These are phyloP conservation scores for Scaptodrosophila lebanonensis DNA, from an alignment of 1,140 invertebrate species.

Conservation along the genomic window DNA sequence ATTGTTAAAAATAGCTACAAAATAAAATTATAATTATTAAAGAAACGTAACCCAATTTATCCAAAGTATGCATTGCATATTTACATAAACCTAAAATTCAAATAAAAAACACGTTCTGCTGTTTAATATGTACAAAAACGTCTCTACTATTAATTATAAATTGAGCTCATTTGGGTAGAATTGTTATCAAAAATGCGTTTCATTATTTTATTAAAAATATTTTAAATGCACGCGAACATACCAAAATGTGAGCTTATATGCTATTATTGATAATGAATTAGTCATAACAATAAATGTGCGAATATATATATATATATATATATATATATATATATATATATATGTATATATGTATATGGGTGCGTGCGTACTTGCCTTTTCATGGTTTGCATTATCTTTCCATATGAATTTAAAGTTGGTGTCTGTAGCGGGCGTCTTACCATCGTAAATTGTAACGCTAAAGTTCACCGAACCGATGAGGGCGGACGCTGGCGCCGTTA, in stretches of 20 bases:
- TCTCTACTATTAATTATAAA: no score
- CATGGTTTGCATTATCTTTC: conserved; percentile 33
- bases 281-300: conserved; percentile 18
- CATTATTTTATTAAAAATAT: conserved; percentile 1
- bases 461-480: conserved; percentile 56
- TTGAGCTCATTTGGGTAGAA: no score
- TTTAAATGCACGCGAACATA: conserved; percentile 5
- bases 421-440: conserved; percentile 31
- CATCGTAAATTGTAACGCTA: conserved; percentile 53
- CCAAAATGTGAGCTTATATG: neutral
- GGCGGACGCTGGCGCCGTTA: conserved; percentile 41
- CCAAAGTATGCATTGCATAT: no score
- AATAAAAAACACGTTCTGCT: no score
- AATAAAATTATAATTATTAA: no score
- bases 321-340: neutral
- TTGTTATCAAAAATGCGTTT: conserved; percentile 15
- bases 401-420: conserved; percentile 50
- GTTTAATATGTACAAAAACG: no score
- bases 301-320: no score
- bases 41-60: no score
- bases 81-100: no score
- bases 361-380: conserved; percentile 33
- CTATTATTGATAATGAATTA: conserved; percentile 8
- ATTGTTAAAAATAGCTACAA: conserved; percentile 23
- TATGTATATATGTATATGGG: neutral